Evolutionary conservation across 1,140 invertebrate species (phyloP).

Genomic region (Drosophila mojavensis): DNA sequence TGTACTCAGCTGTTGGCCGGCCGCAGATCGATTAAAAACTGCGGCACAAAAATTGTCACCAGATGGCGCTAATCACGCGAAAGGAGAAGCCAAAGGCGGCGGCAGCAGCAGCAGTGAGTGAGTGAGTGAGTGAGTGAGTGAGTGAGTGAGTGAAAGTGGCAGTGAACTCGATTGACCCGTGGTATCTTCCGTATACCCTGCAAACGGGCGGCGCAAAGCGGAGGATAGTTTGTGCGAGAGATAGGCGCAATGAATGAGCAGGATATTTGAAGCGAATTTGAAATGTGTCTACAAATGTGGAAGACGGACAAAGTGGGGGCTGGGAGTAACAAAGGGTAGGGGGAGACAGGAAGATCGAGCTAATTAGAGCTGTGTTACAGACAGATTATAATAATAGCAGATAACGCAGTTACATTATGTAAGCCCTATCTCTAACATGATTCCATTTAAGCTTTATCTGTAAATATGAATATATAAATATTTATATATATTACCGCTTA

Average conservation of each 20-base stretch:
- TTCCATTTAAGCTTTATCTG: no score
- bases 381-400: neutral
- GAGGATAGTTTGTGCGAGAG: neutral
- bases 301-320: no score
- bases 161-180: constrained; percentile 77
- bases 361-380: neutral
- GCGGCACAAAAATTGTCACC: constrained; percentile 20
- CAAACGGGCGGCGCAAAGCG: neutral
- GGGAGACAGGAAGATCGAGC: neutral
- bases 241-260: neutral
- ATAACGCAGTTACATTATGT: neutral
- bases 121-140: constrained; percentile 43
- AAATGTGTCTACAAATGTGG: neutral
- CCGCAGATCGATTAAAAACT: constrained; percentile 30
- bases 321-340: neutral
- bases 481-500: no score
- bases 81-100: neutral
- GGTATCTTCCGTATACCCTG: constrained; percentile 39
- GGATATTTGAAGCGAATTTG: no score
- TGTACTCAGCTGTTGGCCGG: constrained; percentile 17
- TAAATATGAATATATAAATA: no score
- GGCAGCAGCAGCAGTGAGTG: constrained; percentile 42
- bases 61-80: neutral
- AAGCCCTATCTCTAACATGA: no score
- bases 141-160: constrained; percentile 67